phyloP scores from a whole-genome alignment of 2,797 vertebrate species.

The Buphagus erythrorhynchus region DNA sequence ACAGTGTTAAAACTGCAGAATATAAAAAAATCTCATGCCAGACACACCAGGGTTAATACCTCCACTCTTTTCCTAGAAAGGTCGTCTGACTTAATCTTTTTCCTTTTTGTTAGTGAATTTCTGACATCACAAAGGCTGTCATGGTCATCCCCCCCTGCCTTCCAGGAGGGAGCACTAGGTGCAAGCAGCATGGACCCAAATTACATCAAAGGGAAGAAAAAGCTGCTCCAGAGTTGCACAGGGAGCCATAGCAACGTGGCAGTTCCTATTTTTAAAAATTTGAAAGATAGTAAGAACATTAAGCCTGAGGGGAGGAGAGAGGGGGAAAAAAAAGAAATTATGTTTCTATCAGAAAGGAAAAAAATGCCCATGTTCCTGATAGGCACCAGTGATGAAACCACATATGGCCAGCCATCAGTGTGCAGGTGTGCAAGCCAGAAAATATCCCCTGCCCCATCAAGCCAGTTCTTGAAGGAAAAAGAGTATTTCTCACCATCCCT shows the following conservation, averaged over 20 bases:
- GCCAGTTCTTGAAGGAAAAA: not conserved
- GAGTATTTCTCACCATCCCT: not conserved
- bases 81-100: not conserved
- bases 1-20: not conserved
- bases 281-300: conserved; percentile 69
- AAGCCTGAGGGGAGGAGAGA: not conserved
- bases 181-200: conserved; percentile 38
- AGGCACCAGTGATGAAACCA: not conserved
- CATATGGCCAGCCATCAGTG: not conserved
- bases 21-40: not conserved
- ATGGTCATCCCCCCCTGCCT: accelerated
- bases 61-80: not conserved
- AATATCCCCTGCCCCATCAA: not conserved
- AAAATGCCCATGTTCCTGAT: not conserved
- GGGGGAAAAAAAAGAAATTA: not conserved
- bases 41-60: not conserved
- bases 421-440: conserved; percentile 1
- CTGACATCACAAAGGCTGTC: not conserved
- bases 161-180: conserved; percentile 39
- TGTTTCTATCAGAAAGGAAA: not conserved
- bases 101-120: not conserved
- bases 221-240: conserved; percentile 32
- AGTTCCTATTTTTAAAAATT: conserved; percentile 78
- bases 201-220: conserved; percentile 31
- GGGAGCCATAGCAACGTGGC: conserved; percentile 69